A percentile compares a stretch with the other conserved stretches of the same genome.
phyloP scores from a whole-genome alignment of 2,797 vertebrate genomes.

The Parambassis ranga region DNA sequence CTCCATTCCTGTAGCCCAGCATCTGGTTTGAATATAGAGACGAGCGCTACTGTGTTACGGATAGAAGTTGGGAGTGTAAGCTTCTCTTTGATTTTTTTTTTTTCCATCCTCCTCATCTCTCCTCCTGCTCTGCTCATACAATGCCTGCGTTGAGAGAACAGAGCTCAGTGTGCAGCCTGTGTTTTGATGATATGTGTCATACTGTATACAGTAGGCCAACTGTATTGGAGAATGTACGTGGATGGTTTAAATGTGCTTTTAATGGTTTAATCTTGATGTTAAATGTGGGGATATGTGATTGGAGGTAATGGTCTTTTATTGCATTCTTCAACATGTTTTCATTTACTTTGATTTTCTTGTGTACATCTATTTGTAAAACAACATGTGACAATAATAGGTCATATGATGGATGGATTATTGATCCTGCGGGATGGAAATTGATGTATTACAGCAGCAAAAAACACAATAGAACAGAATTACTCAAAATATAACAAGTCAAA shows the following conservation, averaged over 20 bases:
- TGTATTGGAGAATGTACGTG: too few relatives aligned
- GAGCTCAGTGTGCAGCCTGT: slow-evolving; percentile 1
- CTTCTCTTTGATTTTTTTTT: slow-evolving; percentile 72
- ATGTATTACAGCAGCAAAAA: too few relatives aligned
- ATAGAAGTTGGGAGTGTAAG: slow-evolving; percentile 73
- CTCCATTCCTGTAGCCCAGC: slow-evolving; percentile 51
- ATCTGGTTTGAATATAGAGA: slow-evolving; percentile 89
- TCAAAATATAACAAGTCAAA: too few relatives aligned
- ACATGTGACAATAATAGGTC: too few relatives aligned
- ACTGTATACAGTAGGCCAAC: neutral
- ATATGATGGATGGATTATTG: too few relatives aligned
- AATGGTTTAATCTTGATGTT: neutral
- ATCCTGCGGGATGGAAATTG: too few relatives aligned
- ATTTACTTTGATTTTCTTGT: too few relatives aligned
- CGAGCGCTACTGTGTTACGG: slow-evolving; percentile 81
- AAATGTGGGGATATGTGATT: neutral
- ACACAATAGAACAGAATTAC: too few relatives aligned
- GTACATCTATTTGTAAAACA: too few relatives aligned
- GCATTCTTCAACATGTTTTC: too few relatives aligned
- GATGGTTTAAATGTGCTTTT: too few relatives aligned
- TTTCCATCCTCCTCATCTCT: slow-evolving; percentile 37
- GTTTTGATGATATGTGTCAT: slow-evolving; percentile 7
- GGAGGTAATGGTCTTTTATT: slow-evolving; percentile 23
- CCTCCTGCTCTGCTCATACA: slow-evolving; percentile 58
- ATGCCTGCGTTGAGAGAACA: slow-evolving; percentile 53